Conservation (phyloP, 2,888 invertebrate species). For the Opisthograptis luteolata region DNA sequence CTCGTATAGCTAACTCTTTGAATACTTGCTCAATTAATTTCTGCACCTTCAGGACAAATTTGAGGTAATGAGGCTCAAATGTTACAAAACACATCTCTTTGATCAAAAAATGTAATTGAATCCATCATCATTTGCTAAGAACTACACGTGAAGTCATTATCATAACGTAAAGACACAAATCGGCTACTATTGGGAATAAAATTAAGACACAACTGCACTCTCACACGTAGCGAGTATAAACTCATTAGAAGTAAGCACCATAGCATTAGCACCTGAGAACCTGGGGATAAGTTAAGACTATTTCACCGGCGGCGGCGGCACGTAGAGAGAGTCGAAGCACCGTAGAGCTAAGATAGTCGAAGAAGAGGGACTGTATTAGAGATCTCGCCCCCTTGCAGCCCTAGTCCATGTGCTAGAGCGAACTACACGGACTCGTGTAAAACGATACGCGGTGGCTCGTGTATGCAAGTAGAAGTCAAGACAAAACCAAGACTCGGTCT, state of each 20-base stretch:
- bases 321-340: conserved; percentile 21
- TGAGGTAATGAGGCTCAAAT: too few relatives aligned
- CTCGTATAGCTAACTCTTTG: neutral
- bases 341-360: conserved; percentile 26
- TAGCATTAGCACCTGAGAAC: conserved; percentile 40
- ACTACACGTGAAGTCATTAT: too few relatives aligned
- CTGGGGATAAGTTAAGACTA: conserved; percentile 37
- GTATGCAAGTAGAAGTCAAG: too few relatives aligned
- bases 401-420: too few relatives aligned
- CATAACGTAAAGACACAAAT: neutral
- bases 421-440: too few relatives aligned
- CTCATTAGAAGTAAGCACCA: conserved; percentile 26
- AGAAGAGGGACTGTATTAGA: conserved; percentile 41
- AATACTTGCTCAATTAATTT: neutral
- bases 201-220: neutral
- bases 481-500: too few relatives aligned
- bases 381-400: too few relatives aligned
- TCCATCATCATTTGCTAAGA: too few relatives aligned
- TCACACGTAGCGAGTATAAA: conserved; percentile 39
- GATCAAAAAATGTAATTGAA: too few relatives aligned
- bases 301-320: conserved; percentile 15
- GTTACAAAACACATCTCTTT: too few relatives aligned
- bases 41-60: neutral
- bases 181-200: neutral
- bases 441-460: too few relatives aligned